These are phyloP conservation scores for Trichonephila clavata DNA, from an alignment of 1,140 invertebrate genomes.

Conservation along the genomic window DNA sequence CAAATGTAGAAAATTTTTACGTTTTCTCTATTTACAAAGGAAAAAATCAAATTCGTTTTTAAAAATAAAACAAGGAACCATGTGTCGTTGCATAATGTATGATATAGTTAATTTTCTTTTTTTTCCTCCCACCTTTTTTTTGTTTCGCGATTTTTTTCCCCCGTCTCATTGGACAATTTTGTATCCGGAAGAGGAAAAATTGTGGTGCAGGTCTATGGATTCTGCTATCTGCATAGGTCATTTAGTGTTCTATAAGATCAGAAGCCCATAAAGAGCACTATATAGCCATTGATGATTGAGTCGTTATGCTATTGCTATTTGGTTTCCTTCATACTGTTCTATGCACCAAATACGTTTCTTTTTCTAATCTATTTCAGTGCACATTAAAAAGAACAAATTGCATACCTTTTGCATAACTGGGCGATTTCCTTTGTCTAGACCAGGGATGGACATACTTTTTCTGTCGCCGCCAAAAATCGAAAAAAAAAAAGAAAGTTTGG, in stretches of 20 bases:
- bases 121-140: neutral
- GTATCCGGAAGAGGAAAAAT: constrained; percentile 24
- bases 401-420: too few species aligned
- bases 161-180: neutral
- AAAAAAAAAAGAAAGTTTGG: too few species aligned
- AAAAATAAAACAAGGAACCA: constrained; percentile 45
- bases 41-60: neutral
- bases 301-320: neutral
- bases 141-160: neutral
- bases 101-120: neutral
- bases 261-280: neutral
- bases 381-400: too few species aligned
- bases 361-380: neutral
- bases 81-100: constrained; percentile 2
- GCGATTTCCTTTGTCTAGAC: too few species aligned
- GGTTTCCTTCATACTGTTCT: neutral
- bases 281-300: neutral
- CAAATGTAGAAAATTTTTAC: too few species aligned
- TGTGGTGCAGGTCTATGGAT: neutral
- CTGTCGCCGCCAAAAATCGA: too few species aligned
- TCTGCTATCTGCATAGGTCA: neutral
- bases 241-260: neutral
- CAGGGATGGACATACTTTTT: too few species aligned
- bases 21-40: neutral
- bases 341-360: neutral